Percentiles rank a stretch among this genome's conserved stretches.
These are phyloP conservation scores for Sceloporus undulatus DNA, from an alignment of 2,113 vertebrate genomes.

Conservation along the genomic window DNA sequence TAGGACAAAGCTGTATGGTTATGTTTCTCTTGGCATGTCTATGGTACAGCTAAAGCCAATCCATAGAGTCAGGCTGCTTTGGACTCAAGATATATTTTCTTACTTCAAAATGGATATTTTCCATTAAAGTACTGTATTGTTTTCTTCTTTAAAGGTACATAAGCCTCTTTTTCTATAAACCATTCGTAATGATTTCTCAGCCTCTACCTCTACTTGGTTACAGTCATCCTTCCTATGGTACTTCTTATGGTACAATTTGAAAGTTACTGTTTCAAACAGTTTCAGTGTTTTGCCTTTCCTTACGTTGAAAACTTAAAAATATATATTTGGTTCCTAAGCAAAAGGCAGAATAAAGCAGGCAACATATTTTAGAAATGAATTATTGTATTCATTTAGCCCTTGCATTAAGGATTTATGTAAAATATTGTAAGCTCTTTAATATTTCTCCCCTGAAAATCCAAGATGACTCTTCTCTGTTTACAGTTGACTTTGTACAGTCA, in stretches of 20 bases:
- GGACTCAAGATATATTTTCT: not conserved
- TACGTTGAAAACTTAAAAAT: not conserved
- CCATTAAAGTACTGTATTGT: not conserved
- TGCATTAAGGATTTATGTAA: not conserved
- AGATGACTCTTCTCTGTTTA: not conserved
- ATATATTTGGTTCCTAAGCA: not conserved
- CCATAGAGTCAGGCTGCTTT: not conserved
- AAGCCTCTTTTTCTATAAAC: conserved; percentile 1
- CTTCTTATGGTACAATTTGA: conserved; percentile 18
- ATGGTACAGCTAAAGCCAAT: conserved; percentile 7
- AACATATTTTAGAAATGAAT: conserved; percentile 41
- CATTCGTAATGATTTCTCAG: conserved; percentile 15
- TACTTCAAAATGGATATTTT: conserved; percentile 27
- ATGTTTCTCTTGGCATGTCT: conserved; percentile 17
- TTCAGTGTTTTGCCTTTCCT: not conserved
- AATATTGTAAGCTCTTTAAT: not conserved
- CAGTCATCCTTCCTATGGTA: conserved; percentile 15
- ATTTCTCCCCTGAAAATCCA: not conserved
- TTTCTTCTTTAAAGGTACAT: conserved; percentile 9
- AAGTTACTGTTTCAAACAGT: conserved; percentile 31
- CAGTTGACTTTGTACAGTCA: conserved; percentile 18
- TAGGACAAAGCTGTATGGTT: conserved; percentile 6
- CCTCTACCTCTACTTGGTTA: conserved; percentile 9
- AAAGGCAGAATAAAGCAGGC: conserved; percentile 33
- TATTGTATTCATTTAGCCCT: conserved; percentile 22